Evolutionary conservation across 2,888 invertebrate species (phyloP), one percentile per base, ranked within the genome.

Genomic region (Byasa hedistus): DNA sequence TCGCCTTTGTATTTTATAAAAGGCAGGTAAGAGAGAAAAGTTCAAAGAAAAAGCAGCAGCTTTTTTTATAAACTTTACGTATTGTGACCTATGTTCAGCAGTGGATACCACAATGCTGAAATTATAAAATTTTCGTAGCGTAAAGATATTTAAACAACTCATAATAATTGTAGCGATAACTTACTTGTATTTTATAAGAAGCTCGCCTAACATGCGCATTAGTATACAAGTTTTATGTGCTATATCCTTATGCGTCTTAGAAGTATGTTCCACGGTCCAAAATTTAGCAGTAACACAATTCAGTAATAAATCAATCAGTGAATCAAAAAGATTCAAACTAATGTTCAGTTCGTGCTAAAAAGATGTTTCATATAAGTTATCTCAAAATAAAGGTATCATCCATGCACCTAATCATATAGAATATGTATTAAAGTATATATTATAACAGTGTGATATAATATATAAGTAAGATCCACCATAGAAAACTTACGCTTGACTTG

Each of bases 201-300:
- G 79, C 68, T 94, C 94, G 19, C 94, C 94, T 69, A 94, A 78
- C 70, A 93, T 81, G n/a, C 92, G 84, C 80, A 95, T 90, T 12
- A 89, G 81, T 81, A 92, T 91, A 71, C 92, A 92, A 57, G 93
- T 87, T 73, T 92, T 92, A 69, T 92, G 92, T 21, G 92, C 83
- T 66, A 93, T 86, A 61, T 92, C 90, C 68, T 89, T 80, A 63
- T 89, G 83, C 2, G 84, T 86, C 75, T 90, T 87, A 57, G 86
- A 84, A 52, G 77, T 80, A 63, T 90, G 88, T 39, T 91, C 86
- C 12, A 75, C 69, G 51, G 84, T 80, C 94, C 95, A 95, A 69
- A 94, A 92, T 51, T 81, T 79, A 23, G 92, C 91, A 74, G 82
- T 87, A 0, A 95, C 82, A 74, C 93, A 93, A 48, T 91, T 84